phyloP scores from a whole-genome alignment of 1,140 invertebrate species.

The Ruditapes philippinarum region DNA sequence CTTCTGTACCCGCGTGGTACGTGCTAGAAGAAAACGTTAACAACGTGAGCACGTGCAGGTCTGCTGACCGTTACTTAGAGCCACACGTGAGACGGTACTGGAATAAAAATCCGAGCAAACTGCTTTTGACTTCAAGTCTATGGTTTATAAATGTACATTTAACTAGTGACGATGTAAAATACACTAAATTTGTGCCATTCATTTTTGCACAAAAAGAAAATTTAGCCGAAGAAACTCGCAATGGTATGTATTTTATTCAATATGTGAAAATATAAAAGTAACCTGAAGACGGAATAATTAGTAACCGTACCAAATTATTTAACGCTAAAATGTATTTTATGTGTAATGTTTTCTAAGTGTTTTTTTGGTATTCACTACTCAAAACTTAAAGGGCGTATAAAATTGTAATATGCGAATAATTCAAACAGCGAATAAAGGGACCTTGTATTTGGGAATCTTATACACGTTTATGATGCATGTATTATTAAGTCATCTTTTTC shows the following conservation, averaged over 20 bases:
- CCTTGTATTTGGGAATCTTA: too few species aligned
- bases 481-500: too few species aligned
- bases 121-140: constrained; percentile 5
- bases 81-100: not conserved
- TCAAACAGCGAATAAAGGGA: too few species aligned
- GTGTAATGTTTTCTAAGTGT: too few species aligned
- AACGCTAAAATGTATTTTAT: too few species aligned
- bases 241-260: constrained; percentile 54
- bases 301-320: too few species aligned
- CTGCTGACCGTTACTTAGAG: constrained; percentile 30
- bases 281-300: too few species aligned
- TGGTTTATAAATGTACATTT: constrained; percentile 46
- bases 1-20: constrained; percentile 53
- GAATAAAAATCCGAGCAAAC: not conserved
- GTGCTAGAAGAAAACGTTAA: constrained; percentile 25
- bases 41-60: constrained; percentile 42
- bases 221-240: not conserved
- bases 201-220: constrained; percentile 5
- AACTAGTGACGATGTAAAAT: not conserved
- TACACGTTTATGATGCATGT: too few species aligned
- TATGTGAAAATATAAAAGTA: too few species aligned
- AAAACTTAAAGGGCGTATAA: too few species aligned
- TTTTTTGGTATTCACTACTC: too few species aligned
- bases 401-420: too few species aligned
- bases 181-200: constrained; percentile 36